phyloP scores from a whole-genome alignment of 1,140 invertebrate genomes.

The Orius laevigatus region DNA sequence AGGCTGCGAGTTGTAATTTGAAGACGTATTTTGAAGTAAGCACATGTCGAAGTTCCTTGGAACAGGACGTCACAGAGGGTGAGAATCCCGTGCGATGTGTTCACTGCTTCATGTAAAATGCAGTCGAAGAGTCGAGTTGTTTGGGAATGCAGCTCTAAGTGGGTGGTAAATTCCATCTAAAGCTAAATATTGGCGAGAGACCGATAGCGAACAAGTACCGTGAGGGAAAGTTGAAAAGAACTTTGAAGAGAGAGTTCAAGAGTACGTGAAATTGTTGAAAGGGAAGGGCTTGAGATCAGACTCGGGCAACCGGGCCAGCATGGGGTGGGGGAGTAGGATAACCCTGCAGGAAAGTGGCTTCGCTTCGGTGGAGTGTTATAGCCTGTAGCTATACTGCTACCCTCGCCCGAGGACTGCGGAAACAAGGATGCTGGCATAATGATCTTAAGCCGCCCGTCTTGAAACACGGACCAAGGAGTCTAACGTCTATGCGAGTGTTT shows the following conservation, averaged over 20 bases:
- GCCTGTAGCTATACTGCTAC: no score
- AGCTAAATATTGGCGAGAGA: constrained; percentile 68
- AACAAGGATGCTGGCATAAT: no score
- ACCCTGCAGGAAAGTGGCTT: no score
- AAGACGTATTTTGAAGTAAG: no score
- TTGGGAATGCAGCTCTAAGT: constrained; percentile 72
- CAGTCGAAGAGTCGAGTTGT: constrained; percentile 72
- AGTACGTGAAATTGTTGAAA: constrained; percentile 64
- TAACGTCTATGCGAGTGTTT: constrained; percentile 66
- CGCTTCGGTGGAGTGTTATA: no score
- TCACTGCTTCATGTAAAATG: no score
- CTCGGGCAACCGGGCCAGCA: no score
- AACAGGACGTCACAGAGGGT: constrained; percentile 49
- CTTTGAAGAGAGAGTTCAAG: constrained; percentile 79
- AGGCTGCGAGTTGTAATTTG: no score
- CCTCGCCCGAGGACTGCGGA: no score
- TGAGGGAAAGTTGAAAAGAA: constrained; percentile 82
- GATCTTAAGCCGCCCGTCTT: constrained; percentile 70
- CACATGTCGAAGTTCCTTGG: no score
- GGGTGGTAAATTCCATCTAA: constrained; percentile 73
- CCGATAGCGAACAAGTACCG: constrained; percentile 82
- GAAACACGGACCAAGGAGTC: constrained; percentile 89
- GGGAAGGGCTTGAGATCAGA: no score
- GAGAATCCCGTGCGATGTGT: constrained; percentile 55
- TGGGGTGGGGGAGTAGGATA: no score